Conservation (phyloP, 2,797 vertebrate species). For the Semaprochilodus insignis region DNA sequence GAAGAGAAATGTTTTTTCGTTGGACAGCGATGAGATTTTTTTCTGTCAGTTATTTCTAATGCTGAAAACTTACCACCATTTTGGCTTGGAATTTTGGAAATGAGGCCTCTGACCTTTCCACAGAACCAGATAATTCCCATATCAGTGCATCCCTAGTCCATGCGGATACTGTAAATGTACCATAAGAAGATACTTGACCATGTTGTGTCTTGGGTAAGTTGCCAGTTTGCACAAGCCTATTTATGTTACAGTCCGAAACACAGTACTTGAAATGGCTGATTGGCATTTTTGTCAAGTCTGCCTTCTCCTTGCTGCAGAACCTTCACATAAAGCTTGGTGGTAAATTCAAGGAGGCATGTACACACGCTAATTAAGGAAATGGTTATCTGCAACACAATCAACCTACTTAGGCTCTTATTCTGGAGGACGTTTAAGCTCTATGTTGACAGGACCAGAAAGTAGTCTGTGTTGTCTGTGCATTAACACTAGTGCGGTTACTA, state of each 20-base stretch:
- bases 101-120: too few species aligned
- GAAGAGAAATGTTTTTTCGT: too few species aligned
- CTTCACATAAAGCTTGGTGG: not conserved
- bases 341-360: slow-evolving; percentile 24
- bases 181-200: slow-evolving; percentile 1
- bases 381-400: not conserved
- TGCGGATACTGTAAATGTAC: not conserved
- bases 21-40: too few species aligned
- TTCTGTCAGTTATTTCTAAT: too few species aligned
- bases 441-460: not conserved
- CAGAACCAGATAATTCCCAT: too few species aligned
- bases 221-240: not conserved
- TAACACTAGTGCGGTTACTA: not conserved
- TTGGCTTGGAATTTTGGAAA: too few species aligned
- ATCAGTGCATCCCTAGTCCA: too few species aligned
- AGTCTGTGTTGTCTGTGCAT: not conserved
- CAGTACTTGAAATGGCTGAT: not conserved
- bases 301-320: not conserved
- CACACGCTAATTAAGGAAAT: slow-evolving; percentile 2
- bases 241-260: not conserved
- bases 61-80: too few species aligned
- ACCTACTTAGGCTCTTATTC: not conserved
- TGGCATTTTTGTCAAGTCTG: not conserved
- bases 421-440: not conserved
- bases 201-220: not conserved